Conservation (phyloP, 2,888 invertebrate species). For the Petrolisthes cinctipes region DNA sequence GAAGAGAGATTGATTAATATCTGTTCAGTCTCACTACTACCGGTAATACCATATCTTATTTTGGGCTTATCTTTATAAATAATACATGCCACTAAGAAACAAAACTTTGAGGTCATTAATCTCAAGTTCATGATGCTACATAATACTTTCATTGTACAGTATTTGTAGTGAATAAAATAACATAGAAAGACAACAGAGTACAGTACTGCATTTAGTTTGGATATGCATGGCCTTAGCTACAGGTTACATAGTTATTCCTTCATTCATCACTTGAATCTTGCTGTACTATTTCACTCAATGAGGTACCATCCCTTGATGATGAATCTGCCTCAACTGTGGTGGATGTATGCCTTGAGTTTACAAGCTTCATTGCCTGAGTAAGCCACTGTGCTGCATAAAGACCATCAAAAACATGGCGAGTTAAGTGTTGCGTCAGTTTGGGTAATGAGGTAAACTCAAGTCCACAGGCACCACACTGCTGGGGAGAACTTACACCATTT, state of each 20-base stretch:
- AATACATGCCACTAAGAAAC: too few species aligned
- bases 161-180: background rate
- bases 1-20: too few species aligned
- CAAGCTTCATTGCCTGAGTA: slow-evolving; percentile 49
- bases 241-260: too few species aligned
- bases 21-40: too few species aligned
- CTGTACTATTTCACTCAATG: background rate
- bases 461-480: slow-evolving; percentile 58
- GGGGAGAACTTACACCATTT: slow-evolving; percentile 14
- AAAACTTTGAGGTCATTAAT: too few species aligned
- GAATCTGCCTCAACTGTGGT: background rate
- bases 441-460: slow-evolving; percentile 46
- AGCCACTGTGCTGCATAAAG: slow-evolving; percentile 59
- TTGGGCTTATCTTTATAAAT: too few species aligned
- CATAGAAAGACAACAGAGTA: background rate
- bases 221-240: background rate
- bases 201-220: background rate
- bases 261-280: too few species aligned
- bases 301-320: background rate
- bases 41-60: too few species aligned
- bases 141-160: too few species aligned
- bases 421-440: slow-evolving; percentile 40
- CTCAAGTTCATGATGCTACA: too few species aligned
- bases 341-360: slow-evolving; percentile 16
- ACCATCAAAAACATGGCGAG: slow-evolving; percentile 55